Conservation (phyloP, 1,140 invertebrate species). For the Aphaenogaster rudis region DNA sequence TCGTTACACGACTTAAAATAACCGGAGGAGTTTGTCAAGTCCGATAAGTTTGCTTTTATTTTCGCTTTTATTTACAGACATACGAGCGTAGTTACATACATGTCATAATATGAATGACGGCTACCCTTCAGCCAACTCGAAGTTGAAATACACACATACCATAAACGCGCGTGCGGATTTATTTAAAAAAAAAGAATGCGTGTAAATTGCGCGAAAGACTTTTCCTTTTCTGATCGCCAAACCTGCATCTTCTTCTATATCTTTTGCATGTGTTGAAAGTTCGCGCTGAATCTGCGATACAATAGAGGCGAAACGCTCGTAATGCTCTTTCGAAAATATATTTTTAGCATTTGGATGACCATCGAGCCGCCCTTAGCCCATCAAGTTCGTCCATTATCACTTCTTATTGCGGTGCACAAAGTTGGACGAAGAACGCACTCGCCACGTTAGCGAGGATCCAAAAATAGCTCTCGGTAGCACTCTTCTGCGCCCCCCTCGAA, state of each 20-base stretch:
- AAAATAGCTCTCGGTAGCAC: constrained; percentile 19
- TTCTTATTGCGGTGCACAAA: neutral
- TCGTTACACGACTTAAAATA: constrained; percentile 54
- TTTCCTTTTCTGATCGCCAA: neutral
- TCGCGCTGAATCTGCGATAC: neutral
- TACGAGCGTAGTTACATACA: constrained; percentile 13
- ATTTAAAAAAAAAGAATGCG: neutral
- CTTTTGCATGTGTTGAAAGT: neutral
- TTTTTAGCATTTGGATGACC: neutral
- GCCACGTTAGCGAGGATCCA: neutral
- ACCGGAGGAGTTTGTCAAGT: constrained; percentile 23
- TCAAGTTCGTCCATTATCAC: neutral
- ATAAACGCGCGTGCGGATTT: neutral
- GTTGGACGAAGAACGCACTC: neutral
- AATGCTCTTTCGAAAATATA: neutral
- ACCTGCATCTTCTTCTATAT: neutral
- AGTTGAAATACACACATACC: neutral
- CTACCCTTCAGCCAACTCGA: neutral
- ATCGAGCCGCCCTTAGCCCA: neutral
- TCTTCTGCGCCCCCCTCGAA: neutral
- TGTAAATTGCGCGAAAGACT: neutral
- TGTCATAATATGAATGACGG: constrained; percentile 21
- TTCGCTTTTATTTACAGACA: constrained; percentile 52
- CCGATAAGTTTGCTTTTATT: constrained; percentile 53
- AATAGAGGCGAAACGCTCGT: neutral